Percentiles rank a stretch among this genome's conserved stretches.
phyloP scores from a whole-genome alignment of 2,797 vertebrate genomes.

The Acestrorhynchus altus region DNA sequence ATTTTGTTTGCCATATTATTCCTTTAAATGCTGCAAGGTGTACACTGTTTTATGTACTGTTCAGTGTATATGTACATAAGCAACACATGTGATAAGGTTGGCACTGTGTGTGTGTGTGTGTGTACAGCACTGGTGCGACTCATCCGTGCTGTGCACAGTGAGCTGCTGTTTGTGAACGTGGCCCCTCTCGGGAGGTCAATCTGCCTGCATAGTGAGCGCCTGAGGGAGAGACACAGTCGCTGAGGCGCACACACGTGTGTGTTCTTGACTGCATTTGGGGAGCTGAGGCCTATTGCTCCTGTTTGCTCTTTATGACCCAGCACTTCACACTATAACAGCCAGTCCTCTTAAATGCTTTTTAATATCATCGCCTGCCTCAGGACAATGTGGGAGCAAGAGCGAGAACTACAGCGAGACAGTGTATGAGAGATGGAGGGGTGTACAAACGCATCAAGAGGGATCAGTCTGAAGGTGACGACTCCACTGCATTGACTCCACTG shows the following conservation, averaged over 20 bases:
- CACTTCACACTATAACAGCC: slow-evolving; percentile 59
- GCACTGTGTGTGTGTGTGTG: slow-evolving; percentile 1
- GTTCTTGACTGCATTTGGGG: slow-evolving; percentile 48
- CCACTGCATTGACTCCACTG: not conserved
- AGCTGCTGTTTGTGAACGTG: slow-evolving; percentile 37
- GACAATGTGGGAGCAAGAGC: slow-evolving; percentile 42
- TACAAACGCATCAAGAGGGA: not conserved
- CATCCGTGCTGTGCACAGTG: not conserved
- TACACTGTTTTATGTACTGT: not conserved
- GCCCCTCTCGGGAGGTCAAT: slow-evolving; percentile 55
- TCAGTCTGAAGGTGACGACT: not conserved
- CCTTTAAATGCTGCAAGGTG: not conserved
- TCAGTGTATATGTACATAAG: slow-evolving; percentile 14
- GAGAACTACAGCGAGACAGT: not conserved
- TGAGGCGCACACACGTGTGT: slow-evolving; percentile 33
- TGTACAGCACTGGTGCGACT: not conserved
- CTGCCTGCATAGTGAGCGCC: slow-evolving; percentile 34
- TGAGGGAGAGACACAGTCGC: slow-evolving; percentile 35
- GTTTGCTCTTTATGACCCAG: slow-evolving; percentile 59
- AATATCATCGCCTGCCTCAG: slow-evolving; percentile 72
- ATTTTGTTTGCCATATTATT: not conserved
- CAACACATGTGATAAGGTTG: slow-evolving; percentile 3
- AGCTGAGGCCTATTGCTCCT: slow-evolving; percentile 51
- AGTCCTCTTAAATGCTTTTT: slow-evolving; percentile 75
- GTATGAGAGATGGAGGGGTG: slow-evolving; percentile 22